phyloP scores from a whole-genome alignment of 2,797 vertebrate species.

The Kryptolebias ocellatus region DNA sequence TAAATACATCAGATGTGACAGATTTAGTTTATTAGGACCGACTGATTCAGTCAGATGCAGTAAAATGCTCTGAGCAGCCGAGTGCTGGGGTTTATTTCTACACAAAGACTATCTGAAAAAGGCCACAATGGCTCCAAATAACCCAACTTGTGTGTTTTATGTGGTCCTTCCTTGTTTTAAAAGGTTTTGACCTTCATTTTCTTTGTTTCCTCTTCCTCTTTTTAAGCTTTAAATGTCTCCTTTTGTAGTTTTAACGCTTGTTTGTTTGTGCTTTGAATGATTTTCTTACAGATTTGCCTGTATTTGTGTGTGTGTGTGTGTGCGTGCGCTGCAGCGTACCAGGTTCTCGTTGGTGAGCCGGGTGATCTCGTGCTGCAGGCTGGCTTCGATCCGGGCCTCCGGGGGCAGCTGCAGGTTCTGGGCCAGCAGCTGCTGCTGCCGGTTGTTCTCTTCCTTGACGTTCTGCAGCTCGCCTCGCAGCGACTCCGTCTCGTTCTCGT shows the following conservation, averaged over 20 bases:
- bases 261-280: neutral
- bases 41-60: neutral
- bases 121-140: too few species aligned
- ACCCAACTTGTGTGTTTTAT: too few species aligned
- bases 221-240: neutral
- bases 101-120: neutral
- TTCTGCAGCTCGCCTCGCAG: conserved; percentile 93
- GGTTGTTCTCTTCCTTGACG: conserved; percentile 96
- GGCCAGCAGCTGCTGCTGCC: conserved; percentile 96
- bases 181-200: too few species aligned
- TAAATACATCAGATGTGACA: too few species aligned
- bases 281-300: neutral
- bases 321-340: conserved; percentile 73
- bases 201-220: neutral
- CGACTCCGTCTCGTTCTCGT: conserved; percentile 89
- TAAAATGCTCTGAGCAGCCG: neutral
- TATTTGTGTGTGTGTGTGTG: neutral
- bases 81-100: neutral
- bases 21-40: too few species aligned
- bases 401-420: conserved; percentile 98
- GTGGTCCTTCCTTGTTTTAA: too few species aligned
- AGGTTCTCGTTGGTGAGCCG: conserved; percentile 97
- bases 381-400: conserved; percentile 95
- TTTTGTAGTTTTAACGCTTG: neutral
- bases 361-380: conserved; percentile 97